Evolutionary conservation across 2,797 vertebrate genomes (phyloP), one percentile per base, ranked within the genome.

Genomic region (Naso thynnoides): DNA sequence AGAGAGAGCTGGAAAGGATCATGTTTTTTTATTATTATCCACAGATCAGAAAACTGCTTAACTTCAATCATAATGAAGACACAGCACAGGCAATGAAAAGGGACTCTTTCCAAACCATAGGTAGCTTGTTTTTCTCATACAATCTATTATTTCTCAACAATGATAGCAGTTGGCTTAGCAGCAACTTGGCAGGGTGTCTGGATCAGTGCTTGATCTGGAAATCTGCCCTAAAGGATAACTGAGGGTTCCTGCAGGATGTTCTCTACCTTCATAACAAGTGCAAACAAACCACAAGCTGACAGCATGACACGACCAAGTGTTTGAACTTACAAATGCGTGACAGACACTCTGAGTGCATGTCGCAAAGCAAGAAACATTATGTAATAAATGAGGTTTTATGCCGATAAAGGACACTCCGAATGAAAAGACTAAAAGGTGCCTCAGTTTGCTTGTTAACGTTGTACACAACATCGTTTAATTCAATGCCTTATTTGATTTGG

Each of bases 11-110:
- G n/a, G 16, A 53, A 10, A 49, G 56, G 63, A 68, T 70, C 62
- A 57, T 71, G 64, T 57, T 64, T 76, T 45, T 54, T 44, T 29
- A 33, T 33, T n/a, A n/a, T 53, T 67, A 60, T 76, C 52, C 69
- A 14, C n/a, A 21, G 15, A 71, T 75, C 74, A 58, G 26, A 2
- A 47, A 16, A 45, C 38, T 18, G 9, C 8, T 45, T 18, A 31
- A 70, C 41, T 16, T 15, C 24, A 10, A 8, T 1, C 5, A 29
- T 33, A 60, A 10, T 41, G n/a, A 70, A 23, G 31, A 13, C 5
- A 59, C 2, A 33, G 5, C 26, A 63, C 21, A n/a, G 15, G 13
- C 55, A 33, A 19, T 23, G 26, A 66, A n/a, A 54, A 47, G 70
- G 38, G 10, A 54, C 9, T 31, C 31, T 50, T 48, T 57, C 44